A percentile compares a stretch with the other conserved stretches of the same genome.
These are phyloP conservation scores for Proteles cristata DNA, from an alignment of 2,113 vertebrate genomes.

Conservation along the genomic window DNA sequence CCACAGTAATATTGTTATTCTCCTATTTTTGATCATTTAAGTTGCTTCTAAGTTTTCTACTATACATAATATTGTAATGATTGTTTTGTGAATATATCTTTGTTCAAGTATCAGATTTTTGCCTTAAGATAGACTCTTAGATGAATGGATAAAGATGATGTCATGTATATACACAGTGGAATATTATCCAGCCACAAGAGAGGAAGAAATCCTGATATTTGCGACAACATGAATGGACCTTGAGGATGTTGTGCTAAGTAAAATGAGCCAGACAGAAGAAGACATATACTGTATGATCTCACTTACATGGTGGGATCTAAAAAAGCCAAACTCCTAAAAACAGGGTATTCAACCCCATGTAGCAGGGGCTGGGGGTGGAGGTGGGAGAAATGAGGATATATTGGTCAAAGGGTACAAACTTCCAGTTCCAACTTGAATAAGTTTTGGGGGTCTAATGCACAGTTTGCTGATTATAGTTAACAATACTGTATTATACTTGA, in stretches of 20 bases:
- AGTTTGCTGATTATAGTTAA: neutral
- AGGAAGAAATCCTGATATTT: no score
- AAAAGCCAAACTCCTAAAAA: neutral
- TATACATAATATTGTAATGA: neutral
- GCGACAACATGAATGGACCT: no score
- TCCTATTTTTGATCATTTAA: neutral
- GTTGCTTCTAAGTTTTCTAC: constrained; percentile 34
- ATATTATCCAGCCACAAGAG: no score
- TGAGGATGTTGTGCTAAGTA: no score
- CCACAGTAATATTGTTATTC: neutral
- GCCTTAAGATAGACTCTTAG: constrained; percentile 18
- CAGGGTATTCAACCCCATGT: neutral
- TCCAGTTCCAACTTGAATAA: neutral
- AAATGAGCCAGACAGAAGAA: no score
- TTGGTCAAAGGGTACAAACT: neutral
- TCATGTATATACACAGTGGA: neutral
- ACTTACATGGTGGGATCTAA: neutral
- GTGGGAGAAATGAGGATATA: neutral
- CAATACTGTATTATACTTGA: neutral
- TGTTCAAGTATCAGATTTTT: constrained; percentile 42
- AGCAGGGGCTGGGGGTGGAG: neutral
- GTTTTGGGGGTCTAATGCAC: neutral
- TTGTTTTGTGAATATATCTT: neutral
- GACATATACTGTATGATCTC: neutral
- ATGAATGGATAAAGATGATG: neutral